Evolutionary conservation across 2,888 invertebrate species (phyloP), one percentile per base, ranked within the genome.

Genomic region (Spicauda simplicius): DNA sequence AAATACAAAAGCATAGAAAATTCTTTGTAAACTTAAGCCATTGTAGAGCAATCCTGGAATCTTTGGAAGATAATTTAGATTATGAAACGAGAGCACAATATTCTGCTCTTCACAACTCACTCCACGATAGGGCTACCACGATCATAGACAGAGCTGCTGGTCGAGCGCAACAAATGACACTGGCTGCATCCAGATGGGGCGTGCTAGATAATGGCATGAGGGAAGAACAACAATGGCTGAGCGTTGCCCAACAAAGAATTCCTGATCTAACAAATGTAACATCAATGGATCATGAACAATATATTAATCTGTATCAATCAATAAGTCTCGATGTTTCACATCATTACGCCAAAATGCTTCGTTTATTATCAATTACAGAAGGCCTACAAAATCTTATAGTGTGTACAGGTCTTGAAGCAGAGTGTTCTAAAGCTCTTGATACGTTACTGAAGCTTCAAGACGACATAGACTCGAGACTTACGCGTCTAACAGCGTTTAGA

Each of bases 1-100:
- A 97, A 90, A 97, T 98, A 89, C 97, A 97, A 78, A 97, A 97
- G 80, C 97, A 97, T 78, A 94, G 97, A 50, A 97, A 97, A 80
- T 97, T 98, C 93, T 98, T 98, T 80, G 97, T 97, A 0, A 97
- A 97, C 76, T 86, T 98, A 10, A 97, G 97, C 77, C 97, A 97
- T 74, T 98, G 98, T 78, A 94, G 97, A 75, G 97, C 96, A 12
- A 97, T 98, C 76, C 90, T 98, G 50, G 97, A 98, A 84, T 97
- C 97, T 0, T 87, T 98, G 25, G 97, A 97, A 86, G 96, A 96
- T 72, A 97, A 97, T 81, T 92, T 98, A 50, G 97, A 98, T 77
- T 94, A 93, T 48, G 97, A 97, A 84, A 97, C 97, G 0, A 94
- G 96, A 74, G 94, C 95, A 16, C 95, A 95, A 76, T 96, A 96